Conservation (phyloP, 2,797 vertebrate genomes). For the Euthynnus affinis region DNA sequence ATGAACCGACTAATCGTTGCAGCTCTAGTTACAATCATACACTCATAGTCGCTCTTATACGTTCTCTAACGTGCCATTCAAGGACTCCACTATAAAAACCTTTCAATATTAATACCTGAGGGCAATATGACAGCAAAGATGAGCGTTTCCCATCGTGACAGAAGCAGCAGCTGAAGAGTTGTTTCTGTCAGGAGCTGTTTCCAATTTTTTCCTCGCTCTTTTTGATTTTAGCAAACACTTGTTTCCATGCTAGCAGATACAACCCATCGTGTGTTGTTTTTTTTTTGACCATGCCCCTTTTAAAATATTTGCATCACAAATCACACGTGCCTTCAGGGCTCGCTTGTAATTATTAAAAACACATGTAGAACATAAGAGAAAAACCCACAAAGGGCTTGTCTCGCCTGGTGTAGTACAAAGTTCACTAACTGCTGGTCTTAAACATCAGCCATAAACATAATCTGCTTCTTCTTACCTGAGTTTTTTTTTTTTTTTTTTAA, state of each 20-base stretch:
- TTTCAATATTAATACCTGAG: background rate
- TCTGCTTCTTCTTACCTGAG: background rate
- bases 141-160: background rate
- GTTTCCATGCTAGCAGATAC: constrained; percentile 23
- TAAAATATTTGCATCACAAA: constrained; percentile 64
- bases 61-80: too few relatives aligned
- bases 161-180: background rate
- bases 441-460: background rate
- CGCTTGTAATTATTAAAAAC: constrained; percentile 35
- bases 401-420: background rate
- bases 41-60: too few relatives aligned
- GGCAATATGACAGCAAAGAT: background rate
- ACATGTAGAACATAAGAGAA: background rate
- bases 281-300: constrained; percentile 14
- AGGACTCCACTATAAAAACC: background rate
- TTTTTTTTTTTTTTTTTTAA: background rate
- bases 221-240: background rate
- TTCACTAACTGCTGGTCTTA: constrained; percentile 2
- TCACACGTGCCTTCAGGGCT: constrained; percentile 21
- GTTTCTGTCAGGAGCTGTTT: background rate
- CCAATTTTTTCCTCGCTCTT: background rate
- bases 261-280: constrained; percentile 31
- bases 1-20: too few relatives aligned
- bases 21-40: too few relatives aligned
- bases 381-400: constrained; percentile 4